Evolutionary conservation across 2,113 vertebrate genomes (phyloP).

Genomic region (Leucopsar rothschildi): DNA sequence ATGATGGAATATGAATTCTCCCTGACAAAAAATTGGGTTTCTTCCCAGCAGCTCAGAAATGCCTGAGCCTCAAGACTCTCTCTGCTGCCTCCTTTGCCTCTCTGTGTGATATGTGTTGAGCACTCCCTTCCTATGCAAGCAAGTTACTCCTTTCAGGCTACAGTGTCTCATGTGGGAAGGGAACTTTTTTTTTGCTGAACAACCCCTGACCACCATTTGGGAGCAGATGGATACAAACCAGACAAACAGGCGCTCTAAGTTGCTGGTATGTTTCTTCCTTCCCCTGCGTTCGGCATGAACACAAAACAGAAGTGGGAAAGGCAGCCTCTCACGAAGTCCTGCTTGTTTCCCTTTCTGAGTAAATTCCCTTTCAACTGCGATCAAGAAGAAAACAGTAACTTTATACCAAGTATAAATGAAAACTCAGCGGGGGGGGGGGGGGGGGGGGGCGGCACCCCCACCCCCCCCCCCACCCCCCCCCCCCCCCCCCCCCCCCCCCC

Average conservation of each 20-base stretch:
- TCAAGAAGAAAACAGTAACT: not conserved
- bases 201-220: not conserved
- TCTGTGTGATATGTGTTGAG: not conserved
- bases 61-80: not conserved
- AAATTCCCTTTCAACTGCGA: not conserved
- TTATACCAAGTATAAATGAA: not conserved
- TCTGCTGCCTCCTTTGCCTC: not conserved
- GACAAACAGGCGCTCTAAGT: not conserved
- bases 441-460: too few species aligned
- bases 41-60: constrained; percentile 9
- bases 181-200: not conserved
- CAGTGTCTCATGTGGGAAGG: not conserved
- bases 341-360: not conserved
- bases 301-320: not conserved
- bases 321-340: not conserved
- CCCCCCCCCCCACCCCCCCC: too few species aligned
- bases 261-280: not conserved
- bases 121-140: not conserved
- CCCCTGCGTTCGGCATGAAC: not conserved
- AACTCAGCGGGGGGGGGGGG: rapidly evolving
- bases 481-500: too few species aligned
- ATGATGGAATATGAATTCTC: not conserved
- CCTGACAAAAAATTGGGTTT: constrained; percentile 14
- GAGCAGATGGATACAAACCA: not conserved
- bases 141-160: not conserved